Conservation (phyloP, 2,113 vertebrate genomes). For the Myiopsitta monachus region DNA sequence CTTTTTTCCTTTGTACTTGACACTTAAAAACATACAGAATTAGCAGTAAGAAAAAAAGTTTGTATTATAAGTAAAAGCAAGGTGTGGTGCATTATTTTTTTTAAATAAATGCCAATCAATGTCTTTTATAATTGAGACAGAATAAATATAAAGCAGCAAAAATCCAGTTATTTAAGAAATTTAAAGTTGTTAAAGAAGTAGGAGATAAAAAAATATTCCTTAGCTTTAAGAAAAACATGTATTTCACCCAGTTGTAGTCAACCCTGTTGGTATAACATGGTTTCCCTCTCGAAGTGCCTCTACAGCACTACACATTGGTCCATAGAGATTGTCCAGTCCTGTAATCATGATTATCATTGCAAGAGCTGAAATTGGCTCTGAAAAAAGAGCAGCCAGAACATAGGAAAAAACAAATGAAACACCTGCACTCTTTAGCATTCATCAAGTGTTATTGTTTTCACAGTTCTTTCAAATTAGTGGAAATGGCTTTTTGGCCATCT, state of each 20-base stretch:
- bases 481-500: background rate
- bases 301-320: background rate
- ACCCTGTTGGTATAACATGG: background rate
- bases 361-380: background rate
- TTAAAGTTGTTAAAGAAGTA: background rate
- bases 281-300: background rate
- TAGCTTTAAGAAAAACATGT: background rate
- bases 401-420: background rate
- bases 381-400: background rate
- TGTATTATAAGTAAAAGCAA: background rate
- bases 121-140: background rate
- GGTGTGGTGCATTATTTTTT: background rate
- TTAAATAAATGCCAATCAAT: background rate
- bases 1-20: background rate
- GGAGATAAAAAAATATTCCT: background rate
- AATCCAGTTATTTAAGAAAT: background rate
- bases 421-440: background rate
- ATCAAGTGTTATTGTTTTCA: background rate
- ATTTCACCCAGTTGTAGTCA: background rate
- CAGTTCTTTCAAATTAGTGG: background rate
- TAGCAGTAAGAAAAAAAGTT: background rate
- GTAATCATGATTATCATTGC: background rate
- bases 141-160: background rate
- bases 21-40: background rate
- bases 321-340: background rate